These are phyloP conservation scores for Lindbergichthys nudifrons DNA, from an alignment of 2,797 vertebrate genomes.

Conservation along the genomic window DNA sequence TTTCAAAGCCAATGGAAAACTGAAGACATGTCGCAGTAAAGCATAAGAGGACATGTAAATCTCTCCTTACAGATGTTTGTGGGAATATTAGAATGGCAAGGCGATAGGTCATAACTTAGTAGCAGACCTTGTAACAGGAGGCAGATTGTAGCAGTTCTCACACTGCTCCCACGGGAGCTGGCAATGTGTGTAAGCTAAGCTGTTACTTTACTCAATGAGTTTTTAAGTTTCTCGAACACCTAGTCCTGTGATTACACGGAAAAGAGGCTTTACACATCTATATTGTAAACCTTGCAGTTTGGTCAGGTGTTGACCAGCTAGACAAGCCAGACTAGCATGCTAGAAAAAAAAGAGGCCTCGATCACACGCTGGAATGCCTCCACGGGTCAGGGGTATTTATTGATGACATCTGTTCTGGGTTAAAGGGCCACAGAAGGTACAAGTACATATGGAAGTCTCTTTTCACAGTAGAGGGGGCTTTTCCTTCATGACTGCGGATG, in stretches of 20 bases:
- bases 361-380: slow-evolving; percentile 82
- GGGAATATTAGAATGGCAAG: slow-evolving; percentile 81
- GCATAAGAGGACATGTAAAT: slow-evolving; percentile 77
- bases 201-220: slow-evolving; percentile 88
- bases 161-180: slow-evolving; percentile 84
- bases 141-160: slow-evolving; percentile 86
- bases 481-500: slow-evolving; percentile 84
- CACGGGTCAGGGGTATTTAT: slow-evolving; percentile 90
- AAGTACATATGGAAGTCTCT: slow-evolving; percentile 91
- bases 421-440: slow-evolving; percentile 87
- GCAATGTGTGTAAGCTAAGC: slow-evolving; percentile 82
- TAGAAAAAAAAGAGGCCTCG: slow-evolving; percentile 67
- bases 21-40: slow-evolving; percentile 71
- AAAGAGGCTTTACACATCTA: slow-evolving; percentile 79
- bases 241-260: slow-evolving; percentile 77
- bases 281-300: slow-evolving; percentile 88
- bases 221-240: slow-evolving; percentile 86
- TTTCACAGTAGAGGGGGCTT: slow-evolving; percentile 88
- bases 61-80: slow-evolving; percentile 77
- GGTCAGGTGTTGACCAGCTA: slow-evolving; percentile 92
- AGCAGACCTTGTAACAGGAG: slow-evolving; percentile 87
- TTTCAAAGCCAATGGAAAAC: slow-evolving; percentile 70
- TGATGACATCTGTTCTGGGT: slow-evolving; percentile 94
- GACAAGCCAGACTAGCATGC: slow-evolving; percentile 58
- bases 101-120: slow-evolving; percentile 79